phyloP scores from a whole-genome alignment of 2,888 invertebrate genomes.

The Morinoia aosen region DNA sequence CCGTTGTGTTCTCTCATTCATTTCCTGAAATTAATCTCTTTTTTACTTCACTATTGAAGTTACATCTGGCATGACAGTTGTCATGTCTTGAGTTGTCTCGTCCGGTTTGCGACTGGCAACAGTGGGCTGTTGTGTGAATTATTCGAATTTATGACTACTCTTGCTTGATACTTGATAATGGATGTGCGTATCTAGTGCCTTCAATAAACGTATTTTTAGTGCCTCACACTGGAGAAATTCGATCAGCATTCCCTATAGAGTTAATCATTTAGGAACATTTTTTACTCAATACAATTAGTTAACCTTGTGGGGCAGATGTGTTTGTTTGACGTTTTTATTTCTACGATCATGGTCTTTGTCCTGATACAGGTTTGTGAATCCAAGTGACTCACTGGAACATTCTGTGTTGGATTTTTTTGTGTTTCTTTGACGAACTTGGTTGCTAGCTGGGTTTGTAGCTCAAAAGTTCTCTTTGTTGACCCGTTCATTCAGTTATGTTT shows the following conservation, averaged over 20 bases:
- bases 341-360: not conserved
- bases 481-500: too few species aligned
- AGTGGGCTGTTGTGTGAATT: not conserved
- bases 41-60: not conserved
- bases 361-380: not conserved
- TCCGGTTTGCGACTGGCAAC: too few species aligned
- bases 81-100: too few species aligned
- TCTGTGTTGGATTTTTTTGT: too few species aligned
- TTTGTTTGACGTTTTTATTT: not conserved
- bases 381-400: not conserved
- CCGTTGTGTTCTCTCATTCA: too few species aligned
- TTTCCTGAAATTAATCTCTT: not conserved
- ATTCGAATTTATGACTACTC: not conserved
- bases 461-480: too few species aligned
- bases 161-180: not conserved
- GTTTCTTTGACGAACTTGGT: too few species aligned
- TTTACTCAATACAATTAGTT: not conserved
- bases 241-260: not conserved
- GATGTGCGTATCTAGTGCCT: not conserved
- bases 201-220: not conserved
- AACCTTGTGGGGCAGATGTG: not conserved
- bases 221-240: not conserved
- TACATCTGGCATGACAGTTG: too few species aligned
- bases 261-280: not conserved
- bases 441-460: too few species aligned